Evolutionary conservation across 1,140 invertebrate species (phyloP), one percentile per base, ranked within the genome.

Genomic region (Papilio polytes): DNA sequence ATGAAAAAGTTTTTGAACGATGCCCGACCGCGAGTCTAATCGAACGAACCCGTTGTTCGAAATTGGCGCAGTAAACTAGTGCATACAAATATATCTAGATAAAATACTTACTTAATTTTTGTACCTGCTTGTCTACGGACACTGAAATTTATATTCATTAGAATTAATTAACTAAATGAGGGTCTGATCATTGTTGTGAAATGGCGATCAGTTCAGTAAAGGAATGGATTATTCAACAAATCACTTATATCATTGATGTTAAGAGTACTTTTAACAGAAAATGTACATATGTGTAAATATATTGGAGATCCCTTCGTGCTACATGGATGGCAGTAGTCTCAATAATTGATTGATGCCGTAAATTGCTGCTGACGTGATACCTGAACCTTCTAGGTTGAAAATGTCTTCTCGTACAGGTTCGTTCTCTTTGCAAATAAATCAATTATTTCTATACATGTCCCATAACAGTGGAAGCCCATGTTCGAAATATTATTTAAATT

Each of bases 11-110:
- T 78, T 59, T 59, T 41, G 53, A 78, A 36, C 76, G 51, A 56
- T 59, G 7, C 53, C 48, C 46, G 26, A 78, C 76, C 53, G 76
- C 76, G 76, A 59, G 51, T 78, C 76, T 78, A 78, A 78, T 78
- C 76, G 76, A 78, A 53, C 76, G 53, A 59, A 26, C 44, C 53
- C 22, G 22, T 66, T 26, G 22, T 66, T 26, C 22, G 22, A 31
- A 66, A 66, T 66, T 66, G 63, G 63, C 22, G 63, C 63, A 31
- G 63, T 66, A 31, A 66, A 66, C 22, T 66, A 10, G 53, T 22
- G 26, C 22, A 66, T 15, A 66, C 9, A 66, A 66, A 66, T 66
- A 66, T 66, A 66, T 26, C 63, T 66, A 26, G 63, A 15, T 66
- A 66, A 13, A 66, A 66, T 10, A 66, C 63, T 66, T 31, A 66